Evolutionary conservation across 1,140 invertebrate genomes (phyloP).

Genomic region (Macrocentrus cingulum): DNA sequence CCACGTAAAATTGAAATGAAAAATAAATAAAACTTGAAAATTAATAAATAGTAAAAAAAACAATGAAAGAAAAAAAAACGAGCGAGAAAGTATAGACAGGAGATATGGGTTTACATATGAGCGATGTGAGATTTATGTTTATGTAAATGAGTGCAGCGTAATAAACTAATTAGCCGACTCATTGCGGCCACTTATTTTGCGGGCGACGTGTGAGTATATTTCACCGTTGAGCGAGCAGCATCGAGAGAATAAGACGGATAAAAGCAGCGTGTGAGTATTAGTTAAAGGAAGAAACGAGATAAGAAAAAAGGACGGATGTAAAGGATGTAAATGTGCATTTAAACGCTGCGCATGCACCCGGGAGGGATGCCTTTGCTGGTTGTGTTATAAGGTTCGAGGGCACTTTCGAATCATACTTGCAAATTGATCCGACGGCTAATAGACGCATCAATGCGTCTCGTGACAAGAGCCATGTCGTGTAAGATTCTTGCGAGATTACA

Average conservation of each 20-base stretch:
- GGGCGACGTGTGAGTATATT: constrained; percentile 7
- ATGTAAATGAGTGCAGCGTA: constrained; percentile 44
- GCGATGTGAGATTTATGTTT: constrained; percentile 37
- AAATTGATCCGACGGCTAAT: constrained; percentile 43
- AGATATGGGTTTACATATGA: not conserved
- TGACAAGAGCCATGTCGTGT: constrained; percentile 38
- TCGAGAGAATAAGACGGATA: not conserved
- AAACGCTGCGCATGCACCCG: too few species aligned
- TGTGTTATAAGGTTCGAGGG: not conserved
- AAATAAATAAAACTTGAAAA: too few species aligned
- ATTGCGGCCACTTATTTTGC: constrained; percentile 34
- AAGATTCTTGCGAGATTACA: constrained; percentile 32
- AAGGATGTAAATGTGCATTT: too few species aligned
- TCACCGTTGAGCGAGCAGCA: constrained; percentile 5
- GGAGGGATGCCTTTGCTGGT: too few species aligned
- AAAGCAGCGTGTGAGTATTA: not conserved
- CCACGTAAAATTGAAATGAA: too few species aligned
- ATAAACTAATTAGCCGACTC: constrained; percentile 51
- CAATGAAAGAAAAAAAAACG: too few species aligned
- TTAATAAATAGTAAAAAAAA: too few species aligned
- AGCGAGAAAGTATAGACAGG: too few species aligned
- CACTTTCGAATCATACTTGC: constrained; percentile 47
- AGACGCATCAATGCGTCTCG: constrained; percentile 49
- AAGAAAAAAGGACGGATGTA: too few species aligned
- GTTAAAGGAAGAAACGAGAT: too few species aligned